Evolutionary conservation across 2,113 vertebrate genomes (phyloP), one percentile per base, ranked within the genome.

Genomic region (Calidris pugnax): DNA sequence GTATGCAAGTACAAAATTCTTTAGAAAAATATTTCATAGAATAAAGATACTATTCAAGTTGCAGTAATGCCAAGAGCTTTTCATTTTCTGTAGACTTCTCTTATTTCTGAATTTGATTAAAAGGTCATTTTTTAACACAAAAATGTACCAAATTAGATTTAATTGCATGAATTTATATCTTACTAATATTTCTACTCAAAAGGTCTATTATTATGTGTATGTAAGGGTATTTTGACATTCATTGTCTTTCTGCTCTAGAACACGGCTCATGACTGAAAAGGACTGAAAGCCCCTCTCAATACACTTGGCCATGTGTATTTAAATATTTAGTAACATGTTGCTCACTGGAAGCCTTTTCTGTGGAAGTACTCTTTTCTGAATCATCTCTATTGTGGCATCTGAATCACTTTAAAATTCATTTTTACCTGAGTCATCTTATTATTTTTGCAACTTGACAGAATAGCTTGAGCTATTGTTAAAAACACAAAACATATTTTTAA

Each of bases 251-350:
- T 79, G 72, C 76, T 55, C 59, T 67, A 74, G 26, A 79, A 66
- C 16, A 55, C 0, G 1, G 7, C 6, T 48, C 56, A 50, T 55
- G 17, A 19, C 14, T 66, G 27, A 83, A 30, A 84, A 59, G 5
- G 37, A 45, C n/a, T 86, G 55, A 93, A 95, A 90, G 17, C 21
- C 13, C 56, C 7, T 76, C 15, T 67, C 37, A 80, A 39, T 74
- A 72, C 37, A n/a, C 41, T 80, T 69, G 28, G 4, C 14, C 35
- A 41, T 13, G 50, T 73, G n/a, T 76, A 57, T 50, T 90, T 86
- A 90, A 92, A 92, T 87, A 90, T 64, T 92, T 79, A 83, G 86
- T 94, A 94, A 84, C 14, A 48, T 83, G 87, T 91, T 85, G 9
- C 19, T 53, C 79, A 27, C 23, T 85, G n/a, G 48, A 94, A 90